Percentiles rank a stretch among this genome's conserved stretches.
These are phyloP conservation scores for Equus quagga DNA, from an alignment of 2,113 vertebrate species.

Conservation along the genomic window DNA sequence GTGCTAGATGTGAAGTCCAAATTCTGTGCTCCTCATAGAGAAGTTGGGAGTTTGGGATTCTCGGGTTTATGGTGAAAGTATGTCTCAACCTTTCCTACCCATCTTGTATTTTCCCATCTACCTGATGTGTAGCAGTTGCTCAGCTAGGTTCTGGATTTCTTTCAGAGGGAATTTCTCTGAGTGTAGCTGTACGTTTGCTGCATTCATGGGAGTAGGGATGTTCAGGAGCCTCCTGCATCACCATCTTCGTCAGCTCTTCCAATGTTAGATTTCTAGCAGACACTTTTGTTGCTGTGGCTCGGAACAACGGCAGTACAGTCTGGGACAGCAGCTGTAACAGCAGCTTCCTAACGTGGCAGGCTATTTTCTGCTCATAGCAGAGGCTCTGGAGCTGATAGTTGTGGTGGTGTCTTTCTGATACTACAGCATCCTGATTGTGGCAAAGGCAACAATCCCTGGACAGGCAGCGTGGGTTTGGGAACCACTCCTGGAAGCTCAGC, in stretches of 20 bases:
- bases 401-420: background rate
- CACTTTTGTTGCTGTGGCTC: background rate
- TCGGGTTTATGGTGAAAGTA: too few relatives aligned
- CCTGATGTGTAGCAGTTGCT: background rate
- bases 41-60: background rate
- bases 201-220: background rate
- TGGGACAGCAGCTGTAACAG: background rate
- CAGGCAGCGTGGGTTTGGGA: background rate
- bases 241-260: background rate
- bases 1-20: background rate
- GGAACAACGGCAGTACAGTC: background rate
- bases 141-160: background rate
- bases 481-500: conserved; percentile 23
- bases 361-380: background rate
- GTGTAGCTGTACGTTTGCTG: background rate
- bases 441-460: conserved; percentile 32
- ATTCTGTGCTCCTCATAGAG: background rate
- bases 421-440: background rate
- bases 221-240: background rate
- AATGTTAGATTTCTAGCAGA: background rate
- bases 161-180: background rate
- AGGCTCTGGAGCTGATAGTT: background rate
- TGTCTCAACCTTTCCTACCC: background rate
- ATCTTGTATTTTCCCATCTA: background rate
- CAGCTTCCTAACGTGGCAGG: background rate